Evolutionary conservation across 2,113 vertebrate genomes (phyloP), one percentile per base, ranked within the genome.

Genomic region (Montifringilla adamsi): DNA sequence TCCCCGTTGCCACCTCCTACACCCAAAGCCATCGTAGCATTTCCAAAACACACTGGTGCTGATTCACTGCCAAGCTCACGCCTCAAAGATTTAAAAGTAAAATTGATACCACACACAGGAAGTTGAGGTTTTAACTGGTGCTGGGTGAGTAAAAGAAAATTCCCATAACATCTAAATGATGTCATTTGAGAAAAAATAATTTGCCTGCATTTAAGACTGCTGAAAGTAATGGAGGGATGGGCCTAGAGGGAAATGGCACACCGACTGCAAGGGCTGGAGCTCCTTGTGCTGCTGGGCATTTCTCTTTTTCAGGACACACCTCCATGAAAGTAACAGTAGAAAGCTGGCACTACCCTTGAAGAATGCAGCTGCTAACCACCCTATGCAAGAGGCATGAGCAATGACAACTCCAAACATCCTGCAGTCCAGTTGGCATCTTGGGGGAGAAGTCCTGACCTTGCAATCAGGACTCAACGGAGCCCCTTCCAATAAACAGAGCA

Each of bases 371-470:
- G 46, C 47, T 78, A 19, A 53, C 41, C 8, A 72, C 6, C 11
- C 59, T 16, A 2, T 2, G 22, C 27, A 49, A 79, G 26, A 50
- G 66, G 44, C 31, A 85, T 59, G 4, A 62, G 58, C 62, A 58
- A 39, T 39, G 43, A 39, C 46, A 73, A 13, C 39, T 23, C 19
- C 47, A 75, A 43, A 28, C 41, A 35, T 41, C 39, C 72, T 50
- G 9, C 39, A 70, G 73, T 22, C 33, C 70, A 33, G n/a, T 0
- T 37, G 41, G 7, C 43, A 53, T 19, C 37, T 7, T 4, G 0
- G 23, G 69, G 30, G 22, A 72, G 28, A 89, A 53, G 55, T 33
- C 53, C 81, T 35, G 56, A 82, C 24, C 9, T 20, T 37, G 31
- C 31, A 15, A 39, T 18, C 33, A 60, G 47, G n/a, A 76, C 41